phyloP scores from a whole-genome alignment of 2,113 vertebrate species.

The Macquaria australasica region DNA sequence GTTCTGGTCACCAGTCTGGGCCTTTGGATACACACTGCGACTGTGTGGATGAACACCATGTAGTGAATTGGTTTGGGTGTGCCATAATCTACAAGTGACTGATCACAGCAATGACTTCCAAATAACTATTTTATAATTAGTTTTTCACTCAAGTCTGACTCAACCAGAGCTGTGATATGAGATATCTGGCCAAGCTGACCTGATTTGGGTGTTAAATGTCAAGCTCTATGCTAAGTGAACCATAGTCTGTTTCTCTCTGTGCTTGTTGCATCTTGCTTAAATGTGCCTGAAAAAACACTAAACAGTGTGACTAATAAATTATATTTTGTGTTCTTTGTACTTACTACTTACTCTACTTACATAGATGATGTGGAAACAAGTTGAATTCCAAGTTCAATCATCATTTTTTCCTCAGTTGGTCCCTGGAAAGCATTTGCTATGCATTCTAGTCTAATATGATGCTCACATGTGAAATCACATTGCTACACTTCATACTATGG shows the following conservation, averaged over 20 bases:
- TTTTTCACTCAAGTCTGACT: constrained; percentile 12
- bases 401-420: not conserved
- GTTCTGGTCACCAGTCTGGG: not conserved
- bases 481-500: not conserved
- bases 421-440: not conserved
- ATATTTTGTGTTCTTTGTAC: too few relatives aligned
- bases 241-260: not conserved
- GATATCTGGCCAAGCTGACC: not conserved
- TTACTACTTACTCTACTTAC: too few relatives aligned
- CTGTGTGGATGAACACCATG: not conserved
- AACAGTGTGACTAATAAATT: not conserved
- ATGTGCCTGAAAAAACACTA: not conserved
- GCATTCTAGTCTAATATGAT: not conserved
- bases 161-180: not conserved
- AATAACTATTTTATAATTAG: not conserved
- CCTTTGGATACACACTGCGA: not conserved
- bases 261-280: not conserved
- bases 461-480: not conserved
- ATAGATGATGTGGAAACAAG: too few relatives aligned
- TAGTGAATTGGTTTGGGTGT: not conserved
- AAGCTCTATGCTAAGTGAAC: constrained; percentile 5
- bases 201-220: constrained; percentile 23
- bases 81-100: not conserved
- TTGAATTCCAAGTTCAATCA: too few relatives aligned
- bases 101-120: not conserved